Conservation (phyloP, 1,140 invertebrate genomes). For the Eubasilissa regina region DNA sequence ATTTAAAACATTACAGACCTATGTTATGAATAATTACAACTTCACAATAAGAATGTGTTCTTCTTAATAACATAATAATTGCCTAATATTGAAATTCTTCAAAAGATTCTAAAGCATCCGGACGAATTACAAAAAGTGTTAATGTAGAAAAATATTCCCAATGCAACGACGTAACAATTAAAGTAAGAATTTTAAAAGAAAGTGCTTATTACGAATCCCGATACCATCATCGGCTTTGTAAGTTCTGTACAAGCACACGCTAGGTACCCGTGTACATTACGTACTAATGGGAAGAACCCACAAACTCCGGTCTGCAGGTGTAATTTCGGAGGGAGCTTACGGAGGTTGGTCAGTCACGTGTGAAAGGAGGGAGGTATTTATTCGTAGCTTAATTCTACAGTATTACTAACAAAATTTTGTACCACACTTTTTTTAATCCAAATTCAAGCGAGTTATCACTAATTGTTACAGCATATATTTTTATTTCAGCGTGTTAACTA, state of each 20-base stretch:
- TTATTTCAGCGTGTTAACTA: too few relatives aligned
- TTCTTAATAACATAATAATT: too few relatives aligned
- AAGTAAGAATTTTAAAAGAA: not conserved
- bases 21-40: too few relatives aligned
- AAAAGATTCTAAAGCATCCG: too few relatives aligned
- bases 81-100: too few relatives aligned
- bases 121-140: too few relatives aligned
- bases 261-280: not conserved
- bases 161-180: not conserved
- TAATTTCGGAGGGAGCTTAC: slow-evolving; percentile 16
- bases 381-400: slow-evolving; percentile 5
- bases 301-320: slow-evolving; percentile 25
- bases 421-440: not conserved
- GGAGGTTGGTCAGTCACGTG: slow-evolving; percentile 10
- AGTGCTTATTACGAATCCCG: slow-evolving; percentile 31
- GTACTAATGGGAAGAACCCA: not conserved
- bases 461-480: too few relatives aligned
- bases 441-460: too few relatives aligned
- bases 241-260: not conserved
- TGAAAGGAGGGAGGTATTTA: slow-evolving; percentile 18
- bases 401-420: not conserved
- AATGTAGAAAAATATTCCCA: not conserved
- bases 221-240: slow-evolving; percentile 11
- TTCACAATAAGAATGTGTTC: too few relatives aligned
- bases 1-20: too few relatives aligned